Conservation (phyloP, 2,797 vertebrate species). For the Thaleichthys pacificus region DNA sequence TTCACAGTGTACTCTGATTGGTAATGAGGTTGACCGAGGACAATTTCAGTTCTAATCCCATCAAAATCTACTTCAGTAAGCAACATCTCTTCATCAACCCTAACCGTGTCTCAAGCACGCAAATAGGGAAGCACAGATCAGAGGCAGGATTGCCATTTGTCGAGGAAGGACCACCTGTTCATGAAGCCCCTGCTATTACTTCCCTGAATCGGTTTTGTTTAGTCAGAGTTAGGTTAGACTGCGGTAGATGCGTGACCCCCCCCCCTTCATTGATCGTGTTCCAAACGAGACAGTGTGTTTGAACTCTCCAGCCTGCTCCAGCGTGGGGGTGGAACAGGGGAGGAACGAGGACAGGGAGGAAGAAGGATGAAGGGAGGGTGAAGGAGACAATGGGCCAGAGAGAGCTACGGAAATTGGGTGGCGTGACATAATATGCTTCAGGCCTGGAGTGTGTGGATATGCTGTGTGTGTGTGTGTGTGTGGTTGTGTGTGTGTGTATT, state of each 20-base stretch:
- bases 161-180: not conserved
- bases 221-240: not conserved
- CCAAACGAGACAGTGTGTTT: no score
- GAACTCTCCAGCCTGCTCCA: not conserved
- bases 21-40: not conserved
- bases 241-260: not conserved
- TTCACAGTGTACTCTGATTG: no score
- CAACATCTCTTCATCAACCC: constrained; percentile 33
- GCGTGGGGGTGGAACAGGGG: not conserved
- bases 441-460: not conserved
- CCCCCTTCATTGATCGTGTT: no score
- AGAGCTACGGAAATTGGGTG: constrained; percentile 32
- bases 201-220: not conserved
- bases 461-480: not conserved
- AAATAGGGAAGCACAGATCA: constrained; percentile 39
- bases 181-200: not conserved
- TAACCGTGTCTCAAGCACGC: constrained; percentile 31
- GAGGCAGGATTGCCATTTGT: constrained; percentile 29
- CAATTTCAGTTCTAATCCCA: not conserved
- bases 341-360: not conserved
- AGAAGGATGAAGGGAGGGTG: constrained; percentile 11
- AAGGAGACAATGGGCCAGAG: constrained; percentile 22
- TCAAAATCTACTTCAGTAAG: constrained; percentile 35
- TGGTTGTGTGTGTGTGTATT: not conserved
- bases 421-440: constrained; percentile 25